Evolutionary conservation across 2,888 invertebrate genomes (phyloP), one percentile per base, ranked within the genome.

Genomic region (Smittia sp.): DNA sequence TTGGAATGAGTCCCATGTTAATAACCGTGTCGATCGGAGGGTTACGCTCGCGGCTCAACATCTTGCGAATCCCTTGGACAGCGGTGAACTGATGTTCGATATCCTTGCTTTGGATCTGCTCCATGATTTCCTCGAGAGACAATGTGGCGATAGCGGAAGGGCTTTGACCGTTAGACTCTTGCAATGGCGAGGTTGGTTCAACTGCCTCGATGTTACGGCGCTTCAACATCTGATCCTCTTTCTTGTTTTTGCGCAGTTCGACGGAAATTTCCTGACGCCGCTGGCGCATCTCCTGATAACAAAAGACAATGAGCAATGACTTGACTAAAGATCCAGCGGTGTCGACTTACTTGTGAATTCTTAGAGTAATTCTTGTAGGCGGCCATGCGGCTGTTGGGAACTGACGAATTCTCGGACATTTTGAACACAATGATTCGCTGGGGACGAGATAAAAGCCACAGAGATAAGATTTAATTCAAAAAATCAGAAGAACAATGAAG

Each of bases 151-250:
- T 81, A 65, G 81, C 80, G 1, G 80, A 79, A 9, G 9, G 3
- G 4, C 3, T 9, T 11, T 78, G 75, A 0, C 81, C 79, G 77
- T 84, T 85, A 9, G 32, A 80, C 75, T 85, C 85, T 76, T 84
- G 85, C 70, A 85, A 78, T 0, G 85, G 85, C 1, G 85, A 85
- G 25, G 81, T 82, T 13, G 79, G 80, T 11, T 85, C 83, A 3
- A 84, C 85, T 0, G 86, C 86, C 62, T 85, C 85, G 77, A 97
- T 86, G 77, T 97, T 96, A 74, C 98, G 86, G 20, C 94, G 85
- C 82, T 99, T 99, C 73, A 92, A 87, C 46, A 98, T 84, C 80
- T 96, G 96, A 77, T 98, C 96, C 81, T 98, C 96, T 77, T 97
- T 92, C 74, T 92, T 92, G 18, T 93, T 91, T 84, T 98, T 98